Conservation (phyloP, 92 coral and sea anemone species). For the Bergia puertoricense region DNA sequence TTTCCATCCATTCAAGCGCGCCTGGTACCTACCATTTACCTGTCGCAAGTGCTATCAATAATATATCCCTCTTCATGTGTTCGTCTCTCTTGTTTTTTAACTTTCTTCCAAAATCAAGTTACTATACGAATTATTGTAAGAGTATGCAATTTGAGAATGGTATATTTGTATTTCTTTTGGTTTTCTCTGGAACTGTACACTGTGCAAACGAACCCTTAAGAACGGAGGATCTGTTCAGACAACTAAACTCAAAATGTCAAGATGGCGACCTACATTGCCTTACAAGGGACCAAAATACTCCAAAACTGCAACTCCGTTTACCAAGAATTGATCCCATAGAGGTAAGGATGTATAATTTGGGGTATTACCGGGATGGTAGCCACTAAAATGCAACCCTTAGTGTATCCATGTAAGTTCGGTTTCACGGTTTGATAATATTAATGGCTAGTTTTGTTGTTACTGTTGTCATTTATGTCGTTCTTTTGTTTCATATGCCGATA, state of each 20-base stretch:
- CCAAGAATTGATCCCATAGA: constrained; percentile 72
- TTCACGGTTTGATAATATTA: not conserved
- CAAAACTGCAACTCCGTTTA: constrained; percentile 36
- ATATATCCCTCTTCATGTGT: constrained; percentile 40
- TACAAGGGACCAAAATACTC: not conserved
- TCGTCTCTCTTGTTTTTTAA: not conserved
- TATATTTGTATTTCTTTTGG: constrained; percentile 8
- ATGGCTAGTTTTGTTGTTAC: not conserved
- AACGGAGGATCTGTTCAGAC: constrained; percentile 12
- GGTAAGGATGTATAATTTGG: constrained; percentile 41
- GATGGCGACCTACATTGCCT: constrained; percentile 39
- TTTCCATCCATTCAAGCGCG: constrained; percentile 20
- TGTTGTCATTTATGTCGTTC: not conserved
- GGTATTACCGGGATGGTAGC: not conserved
- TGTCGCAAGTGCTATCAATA: constrained; percentile 56
- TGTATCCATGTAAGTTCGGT: not conserved
- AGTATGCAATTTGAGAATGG: not conserved
- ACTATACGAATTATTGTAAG: not conserved
- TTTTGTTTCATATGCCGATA: too few relatives aligned
- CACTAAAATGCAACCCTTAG: not conserved
- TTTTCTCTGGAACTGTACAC: not conserved
- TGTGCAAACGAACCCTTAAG: constrained; percentile 26
- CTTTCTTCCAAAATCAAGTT: not conserved
- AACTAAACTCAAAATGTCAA: constrained; percentile 48
- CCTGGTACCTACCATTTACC: constrained; percentile 61